phyloP scores from a whole-genome alignment of 2,888 invertebrate genomes.

The Plutella xylostella region DNA sequence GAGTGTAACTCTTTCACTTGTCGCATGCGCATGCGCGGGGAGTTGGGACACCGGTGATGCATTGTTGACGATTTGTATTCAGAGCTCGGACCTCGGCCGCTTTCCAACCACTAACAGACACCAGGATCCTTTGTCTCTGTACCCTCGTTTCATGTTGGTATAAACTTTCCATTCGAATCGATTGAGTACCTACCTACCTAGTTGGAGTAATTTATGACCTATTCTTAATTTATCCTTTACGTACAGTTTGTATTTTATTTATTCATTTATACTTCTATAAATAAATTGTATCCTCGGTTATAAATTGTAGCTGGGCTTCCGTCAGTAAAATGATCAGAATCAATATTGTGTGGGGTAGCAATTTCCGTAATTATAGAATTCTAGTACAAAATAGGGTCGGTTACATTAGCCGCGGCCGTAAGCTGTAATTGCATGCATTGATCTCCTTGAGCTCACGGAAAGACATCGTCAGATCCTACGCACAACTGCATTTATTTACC shows the following conservation, averaged over 20 bases:
- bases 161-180: slow-evolving; percentile 6
- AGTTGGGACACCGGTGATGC: slow-evolving; percentile 49
- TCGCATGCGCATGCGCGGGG: neutral
- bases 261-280: no score
- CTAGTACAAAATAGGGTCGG: neutral
- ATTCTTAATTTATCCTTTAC: no score
- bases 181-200: no score
- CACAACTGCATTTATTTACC: slow-evolving; percentile 7
- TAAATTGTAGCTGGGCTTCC: no score
- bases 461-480: slow-evolving; percentile 31
- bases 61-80: slow-evolving; percentile 63
- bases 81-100: slow-evolving; percentile 37
- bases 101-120: slow-evolving; percentile 45
- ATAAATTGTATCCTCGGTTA: no score
- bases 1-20: slow-evolving; percentile 5
- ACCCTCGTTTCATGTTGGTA: slow-evolving; percentile 8
- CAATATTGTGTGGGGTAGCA: neutral
- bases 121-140: no score
- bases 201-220: no score
- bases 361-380: slow-evolving; percentile 1
- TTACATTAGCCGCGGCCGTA: neutral
- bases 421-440: slow-evolving; percentile 45
- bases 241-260: no score
- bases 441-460: slow-evolving; percentile 60
- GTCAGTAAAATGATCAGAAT: no score